Conservation (phyloP, 2,888 invertebrate species). For the Crossocerus cetratus region DNA sequence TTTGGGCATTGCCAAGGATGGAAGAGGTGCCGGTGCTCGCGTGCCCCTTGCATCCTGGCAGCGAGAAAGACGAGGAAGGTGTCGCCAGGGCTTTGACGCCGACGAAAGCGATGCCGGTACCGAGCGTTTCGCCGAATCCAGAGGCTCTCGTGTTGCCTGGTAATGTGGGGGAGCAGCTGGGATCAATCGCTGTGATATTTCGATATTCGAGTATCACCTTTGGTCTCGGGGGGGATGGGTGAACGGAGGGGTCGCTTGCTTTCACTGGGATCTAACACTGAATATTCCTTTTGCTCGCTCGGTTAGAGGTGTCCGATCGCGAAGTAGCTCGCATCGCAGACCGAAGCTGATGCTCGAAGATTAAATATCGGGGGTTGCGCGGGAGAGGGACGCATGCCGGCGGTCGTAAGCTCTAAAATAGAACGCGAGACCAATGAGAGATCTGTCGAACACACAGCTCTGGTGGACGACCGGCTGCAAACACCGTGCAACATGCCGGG, state of each 20-base stretch:
- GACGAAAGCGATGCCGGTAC: slow-evolving; percentile 67
- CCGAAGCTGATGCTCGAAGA: slow-evolving; percentile 14
- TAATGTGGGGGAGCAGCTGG: slow-evolving; percentile 40
- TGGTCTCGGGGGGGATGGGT: not conserved
- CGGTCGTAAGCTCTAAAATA: not conserved
- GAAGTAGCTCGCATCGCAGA: not conserved
- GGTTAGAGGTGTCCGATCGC: not conserved
- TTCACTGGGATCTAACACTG: too few relatives aligned
- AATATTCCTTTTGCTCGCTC: not conserved
- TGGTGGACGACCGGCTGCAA: slow-evolving; percentile 85
- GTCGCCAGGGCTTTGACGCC: slow-evolving; percentile 70
- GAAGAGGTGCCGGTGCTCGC: slow-evolving; percentile 83
- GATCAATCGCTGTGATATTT: slow-evolving; percentile 18
- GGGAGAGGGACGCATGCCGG: not conserved
- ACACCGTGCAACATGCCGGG: slow-evolving; percentile 85
- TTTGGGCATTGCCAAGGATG: slow-evolving; percentile 84
- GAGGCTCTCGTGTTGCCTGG: slow-evolving; percentile 69
- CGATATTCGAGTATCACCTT: slow-evolving; percentile 29
- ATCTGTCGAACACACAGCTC: slow-evolving; percentile 47
- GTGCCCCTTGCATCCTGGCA: slow-evolving; percentile 77
- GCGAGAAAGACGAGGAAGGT: slow-evolving; percentile 65
- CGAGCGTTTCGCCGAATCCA: slow-evolving; percentile 56
- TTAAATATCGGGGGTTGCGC: not conserved
- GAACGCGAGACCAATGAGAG: slow-evolving; percentile 1
- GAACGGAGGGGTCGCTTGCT: too few relatives aligned